Conservation (phyloP, 1,140 invertebrate genomes). For the Drosophila ambigua region DNA sequence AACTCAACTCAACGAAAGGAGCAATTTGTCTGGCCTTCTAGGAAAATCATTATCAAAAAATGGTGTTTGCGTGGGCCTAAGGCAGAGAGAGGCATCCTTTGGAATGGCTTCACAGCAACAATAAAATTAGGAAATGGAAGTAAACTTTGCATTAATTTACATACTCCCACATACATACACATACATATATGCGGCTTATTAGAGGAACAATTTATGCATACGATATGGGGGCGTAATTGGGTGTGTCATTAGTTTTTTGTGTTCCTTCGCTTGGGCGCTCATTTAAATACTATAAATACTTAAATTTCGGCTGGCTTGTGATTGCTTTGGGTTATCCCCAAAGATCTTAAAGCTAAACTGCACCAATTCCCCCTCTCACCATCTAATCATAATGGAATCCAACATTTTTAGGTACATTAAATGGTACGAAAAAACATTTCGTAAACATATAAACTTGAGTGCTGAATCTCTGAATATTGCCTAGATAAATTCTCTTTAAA, state of each 20-base stretch:
- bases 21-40: conserved; percentile 66
- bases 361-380: no score
- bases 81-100: conserved; percentile 7
- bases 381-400: no score
- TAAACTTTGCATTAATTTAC: conserved; percentile 33
- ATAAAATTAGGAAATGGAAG: conserved; percentile 1
- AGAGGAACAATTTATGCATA: conserved; percentile 3
- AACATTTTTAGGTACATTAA: no score
- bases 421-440: no score
- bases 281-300: neutral
- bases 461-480: no score
- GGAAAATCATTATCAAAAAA: conserved; percentile 49
- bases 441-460: no score
- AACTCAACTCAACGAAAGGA: conserved; percentile 12
- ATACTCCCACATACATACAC: conserved; percentile 4
- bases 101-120: conserved; percentile 9
- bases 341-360: no score
- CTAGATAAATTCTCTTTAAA: no score
- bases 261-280: neutral
- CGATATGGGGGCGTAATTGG: conserved; percentile 21
- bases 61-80: conserved; percentile 5
- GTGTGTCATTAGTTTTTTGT: conserved; percentile 14
- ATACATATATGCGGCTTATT: conserved; percentile 5
- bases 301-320: no score
- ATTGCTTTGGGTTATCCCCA: no score